These are phyloP conservation scores for Pilophorus perplexus DNA, from an alignment of 2,888 invertebrate species.

Conservation along the genomic window DNA sequence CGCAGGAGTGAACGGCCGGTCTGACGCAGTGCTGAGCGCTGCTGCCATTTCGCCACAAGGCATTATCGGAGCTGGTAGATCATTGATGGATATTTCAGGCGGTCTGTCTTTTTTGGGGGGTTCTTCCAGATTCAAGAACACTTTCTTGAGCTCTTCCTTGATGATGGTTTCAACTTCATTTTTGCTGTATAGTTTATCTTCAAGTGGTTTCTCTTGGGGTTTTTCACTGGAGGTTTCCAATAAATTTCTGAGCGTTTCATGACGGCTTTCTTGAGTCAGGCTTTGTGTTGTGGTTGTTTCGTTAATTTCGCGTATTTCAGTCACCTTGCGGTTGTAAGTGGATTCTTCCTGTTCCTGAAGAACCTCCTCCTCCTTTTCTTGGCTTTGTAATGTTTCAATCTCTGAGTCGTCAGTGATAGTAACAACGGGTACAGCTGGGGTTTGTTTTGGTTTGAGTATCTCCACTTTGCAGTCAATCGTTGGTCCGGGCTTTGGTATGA, in stretches of 20 bases:
- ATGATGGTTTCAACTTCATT: constrained; percentile 46
- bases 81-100: constrained; percentile 30
- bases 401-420: background rate
- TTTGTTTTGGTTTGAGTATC: background rate
- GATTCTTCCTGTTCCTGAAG: background rate
- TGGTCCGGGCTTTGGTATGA: constrained; percentile 26
- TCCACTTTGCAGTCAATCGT: constrained; percentile 24
- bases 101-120: constrained; percentile 21
- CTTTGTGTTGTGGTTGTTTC: too few species aligned
- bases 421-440: background rate
- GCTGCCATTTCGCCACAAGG: constrained; percentile 43
- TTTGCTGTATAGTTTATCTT: constrained; percentile 45
- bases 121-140: constrained; percentile 39
- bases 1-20: constrained; percentile 48
- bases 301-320: background rate
- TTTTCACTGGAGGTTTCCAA: background rate
- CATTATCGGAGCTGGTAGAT: constrained; percentile 40
- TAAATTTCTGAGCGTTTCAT: too few species aligned
- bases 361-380: background rate
- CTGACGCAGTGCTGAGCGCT: constrained; percentile 47
- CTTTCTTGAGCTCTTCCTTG: constrained; percentile 46
- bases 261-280: background rate
- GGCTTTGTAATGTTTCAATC: background rate
- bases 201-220: constrained; percentile 9
- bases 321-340: background rate